Evolutionary conservation across 2,888 invertebrate genomes (phyloP).

Genomic region (Halictus quadricinctus): DNA sequence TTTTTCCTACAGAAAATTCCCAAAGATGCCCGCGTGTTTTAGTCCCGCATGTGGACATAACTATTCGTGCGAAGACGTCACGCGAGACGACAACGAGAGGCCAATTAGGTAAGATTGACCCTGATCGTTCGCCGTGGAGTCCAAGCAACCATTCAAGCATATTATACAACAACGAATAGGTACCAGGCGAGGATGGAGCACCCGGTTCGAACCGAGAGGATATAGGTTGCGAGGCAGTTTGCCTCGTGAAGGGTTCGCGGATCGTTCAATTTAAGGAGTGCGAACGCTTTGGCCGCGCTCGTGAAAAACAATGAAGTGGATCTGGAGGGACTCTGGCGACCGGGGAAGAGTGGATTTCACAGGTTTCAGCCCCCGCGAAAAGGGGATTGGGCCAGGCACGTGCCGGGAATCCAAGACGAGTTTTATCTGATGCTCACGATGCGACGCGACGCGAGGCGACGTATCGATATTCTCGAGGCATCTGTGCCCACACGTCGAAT

Average conservation of each 20-base stretch:
- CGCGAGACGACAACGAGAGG: not conserved
- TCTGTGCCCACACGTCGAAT: slow-evolving; percentile 18
- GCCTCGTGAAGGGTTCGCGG: not conserved
- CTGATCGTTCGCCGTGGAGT: not conserved
- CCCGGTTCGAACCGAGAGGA: not conserved
- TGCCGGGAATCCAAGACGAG: not conserved
- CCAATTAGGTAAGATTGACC: not conserved
- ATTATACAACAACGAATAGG: not conserved
- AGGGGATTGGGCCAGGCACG: not conserved
- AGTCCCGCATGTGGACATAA: not conserved
- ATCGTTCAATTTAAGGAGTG: not conserved
- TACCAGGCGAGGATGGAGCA: not conserved
- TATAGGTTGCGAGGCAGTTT: not conserved
- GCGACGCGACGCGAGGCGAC: not conserved
- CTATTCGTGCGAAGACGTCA: not conserved
- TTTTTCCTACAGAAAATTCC: too few species aligned
- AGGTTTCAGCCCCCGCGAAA: not conserved
- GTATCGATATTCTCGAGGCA: slow-evolving; percentile 35
- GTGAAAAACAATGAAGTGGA: slow-evolving; percentile 1
- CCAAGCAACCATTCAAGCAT: not conserved
- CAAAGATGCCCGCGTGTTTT: not conserved
- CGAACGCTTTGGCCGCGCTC: not conserved
- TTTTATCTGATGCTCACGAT: not conserved
- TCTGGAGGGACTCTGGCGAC: not conserved
- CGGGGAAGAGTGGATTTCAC: not conserved